Conservation (phyloP, 2,888 invertebrate genomes). For the Lacanobia wlatinum region DNA sequence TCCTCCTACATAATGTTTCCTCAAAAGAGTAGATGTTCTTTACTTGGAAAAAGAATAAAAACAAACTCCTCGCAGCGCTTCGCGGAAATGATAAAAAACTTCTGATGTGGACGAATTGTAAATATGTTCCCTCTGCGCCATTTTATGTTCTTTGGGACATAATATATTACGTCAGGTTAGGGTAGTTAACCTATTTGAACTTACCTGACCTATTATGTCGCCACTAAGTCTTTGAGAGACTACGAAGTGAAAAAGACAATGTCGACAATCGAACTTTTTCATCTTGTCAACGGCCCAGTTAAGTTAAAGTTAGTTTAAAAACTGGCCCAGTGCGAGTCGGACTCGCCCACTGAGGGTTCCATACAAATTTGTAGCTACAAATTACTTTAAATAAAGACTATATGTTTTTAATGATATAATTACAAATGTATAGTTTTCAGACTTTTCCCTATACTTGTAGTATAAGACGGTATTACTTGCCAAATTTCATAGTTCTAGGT, state of each 20-base stretch:
- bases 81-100: constrained; percentile 45
- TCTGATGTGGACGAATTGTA: constrained; percentile 58
- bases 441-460: too few species aligned
- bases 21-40: constrained; percentile 10
- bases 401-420: too few species aligned
- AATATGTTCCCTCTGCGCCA: constrained; percentile 51
- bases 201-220: constrained; percentile 12
- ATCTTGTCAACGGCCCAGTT: neutral
- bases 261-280: neutral
- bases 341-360: too few species aligned
- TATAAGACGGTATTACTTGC: too few species aligned
- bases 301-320: neutral
- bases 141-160: constrained; percentile 21
- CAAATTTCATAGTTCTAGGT: too few species aligned
- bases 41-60: constrained; percentile 22
- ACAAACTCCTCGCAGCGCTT: constrained; percentile 11
- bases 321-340: too few species aligned
- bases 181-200: constrained; percentile 9
- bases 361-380: too few species aligned
- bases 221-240: neutral
- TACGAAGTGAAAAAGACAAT: constrained; percentile 3
- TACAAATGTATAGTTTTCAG: too few species aligned
- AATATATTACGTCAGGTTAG: constrained; percentile 8
- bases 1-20: neutral
- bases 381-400: too few species aligned